Evolutionary conservation across 2,797 vertebrate genomes (phyloP).

Genomic region (Phaenicophaeus curvirostris): DNA sequence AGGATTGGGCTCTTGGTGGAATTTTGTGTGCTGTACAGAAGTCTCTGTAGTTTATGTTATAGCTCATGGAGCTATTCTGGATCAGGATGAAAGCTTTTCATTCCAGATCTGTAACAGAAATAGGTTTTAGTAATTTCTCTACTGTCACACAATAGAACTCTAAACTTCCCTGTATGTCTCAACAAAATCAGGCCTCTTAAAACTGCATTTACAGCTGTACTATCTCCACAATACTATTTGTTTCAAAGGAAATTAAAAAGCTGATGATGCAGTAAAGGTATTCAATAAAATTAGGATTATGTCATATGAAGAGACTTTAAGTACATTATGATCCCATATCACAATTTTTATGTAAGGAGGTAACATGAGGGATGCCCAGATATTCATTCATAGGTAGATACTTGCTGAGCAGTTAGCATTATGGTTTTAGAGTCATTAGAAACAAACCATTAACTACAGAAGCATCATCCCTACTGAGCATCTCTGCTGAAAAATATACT

Average conservation of each 20-base stretch:
- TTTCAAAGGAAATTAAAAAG: background rate
- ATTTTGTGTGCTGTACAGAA: background rate
- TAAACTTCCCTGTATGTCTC: background rate
- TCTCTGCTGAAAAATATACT: background rate
- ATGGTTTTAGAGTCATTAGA: conserved; percentile 36
- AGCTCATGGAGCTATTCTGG: background rate
- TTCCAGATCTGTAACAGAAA: conserved; percentile 1
- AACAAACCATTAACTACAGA: conserved; percentile 28
- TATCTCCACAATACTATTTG: background rate
- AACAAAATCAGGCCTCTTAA: background rate
- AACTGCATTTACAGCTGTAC: background rate
- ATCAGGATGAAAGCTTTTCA: conserved; percentile 9
- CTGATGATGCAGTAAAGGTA: background rate
- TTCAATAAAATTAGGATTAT: background rate
- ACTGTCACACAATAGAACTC: background rate
- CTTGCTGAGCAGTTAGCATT: background rate
- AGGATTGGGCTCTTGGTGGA: background rate
- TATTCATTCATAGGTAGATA: conserved; percentile 8
- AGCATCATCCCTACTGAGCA: background rate
- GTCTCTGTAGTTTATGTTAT: background rate
- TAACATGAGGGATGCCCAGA: background rate
- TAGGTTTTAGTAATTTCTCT: background rate
- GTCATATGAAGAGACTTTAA: conserved; percentile 7
- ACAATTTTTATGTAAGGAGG: background rate
- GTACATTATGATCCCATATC: background rate